Evolutionary conservation across 2,113 vertebrate species (phyloP).

Genomic region (Notiomystis cincta): DNA sequence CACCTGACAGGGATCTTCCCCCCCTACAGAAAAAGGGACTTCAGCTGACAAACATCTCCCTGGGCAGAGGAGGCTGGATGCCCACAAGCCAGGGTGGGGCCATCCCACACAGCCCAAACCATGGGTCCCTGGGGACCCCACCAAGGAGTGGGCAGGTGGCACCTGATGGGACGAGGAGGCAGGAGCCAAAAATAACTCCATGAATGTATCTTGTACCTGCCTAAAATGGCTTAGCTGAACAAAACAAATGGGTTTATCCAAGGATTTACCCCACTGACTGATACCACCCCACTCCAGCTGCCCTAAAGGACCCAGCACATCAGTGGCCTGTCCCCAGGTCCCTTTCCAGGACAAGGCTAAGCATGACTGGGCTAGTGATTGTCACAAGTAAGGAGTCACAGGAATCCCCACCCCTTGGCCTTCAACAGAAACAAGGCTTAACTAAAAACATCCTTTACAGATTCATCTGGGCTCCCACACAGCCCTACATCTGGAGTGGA

Average conservation of each 20-base stretch:
- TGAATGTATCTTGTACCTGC: background rate
- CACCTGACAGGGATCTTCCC: constrained; percentile 83
- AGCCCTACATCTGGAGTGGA: background rate
- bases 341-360: background rate
- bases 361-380: background rate
- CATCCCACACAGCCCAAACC: rapidly evolving
- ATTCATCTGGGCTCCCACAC: background rate
- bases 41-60: background rate
- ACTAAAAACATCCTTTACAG: background rate
- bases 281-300: background rate
- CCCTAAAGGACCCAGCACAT: background rate
- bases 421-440: background rate
- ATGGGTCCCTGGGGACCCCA: rapidly evolving
- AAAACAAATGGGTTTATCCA: background rate
- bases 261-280: background rate
- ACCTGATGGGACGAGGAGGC: rapidly evolving
- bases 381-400: background rate
- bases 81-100: rapidly evolving
- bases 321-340: background rate
- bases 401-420: background rate
- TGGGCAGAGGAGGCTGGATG: background rate
- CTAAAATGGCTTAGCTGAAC: background rate
- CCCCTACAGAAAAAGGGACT: constrained; percentile 54
- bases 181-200: background rate
- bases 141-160: background rate